Conservation (phyloP, 2,888 invertebrate genomes). For the Parnassius orleans region DNA sequence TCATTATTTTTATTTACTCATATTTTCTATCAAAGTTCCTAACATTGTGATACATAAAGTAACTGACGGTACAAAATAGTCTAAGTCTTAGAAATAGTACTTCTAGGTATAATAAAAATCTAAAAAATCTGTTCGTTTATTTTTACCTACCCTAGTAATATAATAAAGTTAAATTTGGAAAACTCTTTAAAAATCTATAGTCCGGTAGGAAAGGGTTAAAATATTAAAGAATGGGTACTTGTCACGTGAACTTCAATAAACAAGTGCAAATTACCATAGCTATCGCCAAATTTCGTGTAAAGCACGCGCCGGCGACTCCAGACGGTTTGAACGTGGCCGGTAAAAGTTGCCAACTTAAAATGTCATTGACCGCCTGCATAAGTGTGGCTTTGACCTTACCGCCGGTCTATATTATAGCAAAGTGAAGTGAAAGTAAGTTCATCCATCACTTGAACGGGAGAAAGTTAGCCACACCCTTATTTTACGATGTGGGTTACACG, state of each 20-base stretch:
- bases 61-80: too few relatives aligned
- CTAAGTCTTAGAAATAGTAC: too few relatives aligned
- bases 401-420: conserved; percentile 46
- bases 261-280: conserved; percentile 25
- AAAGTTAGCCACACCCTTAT: conserved; percentile 50
- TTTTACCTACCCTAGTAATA: too few relatives aligned
- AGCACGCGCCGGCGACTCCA: conserved; percentile 24
- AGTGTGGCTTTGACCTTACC: conserved; percentile 44
- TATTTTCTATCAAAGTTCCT: too few relatives aligned
- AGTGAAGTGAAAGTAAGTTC: conserved; percentile 51
- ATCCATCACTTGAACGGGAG: conserved; percentile 46
- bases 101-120: too few relatives aligned
- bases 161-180: too few relatives aligned
- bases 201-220: too few relatives aligned
- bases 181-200: too few relatives aligned
- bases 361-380: conserved; percentile 39
- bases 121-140: too few relatives aligned
- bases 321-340: conserved; percentile 34
- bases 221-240: background rate
- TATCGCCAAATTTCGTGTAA: conserved; percentile 19
- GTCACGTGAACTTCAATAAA: conserved; percentile 2
- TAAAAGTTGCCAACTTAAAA: conserved; percentile 49
- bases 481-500: conserved; percentile 26
- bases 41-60: too few relatives aligned
- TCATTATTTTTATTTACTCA: too few relatives aligned